phyloP scores from a whole-genome alignment of 2,888 invertebrate species.

The Hirtodrosophila confusa region DNA sequence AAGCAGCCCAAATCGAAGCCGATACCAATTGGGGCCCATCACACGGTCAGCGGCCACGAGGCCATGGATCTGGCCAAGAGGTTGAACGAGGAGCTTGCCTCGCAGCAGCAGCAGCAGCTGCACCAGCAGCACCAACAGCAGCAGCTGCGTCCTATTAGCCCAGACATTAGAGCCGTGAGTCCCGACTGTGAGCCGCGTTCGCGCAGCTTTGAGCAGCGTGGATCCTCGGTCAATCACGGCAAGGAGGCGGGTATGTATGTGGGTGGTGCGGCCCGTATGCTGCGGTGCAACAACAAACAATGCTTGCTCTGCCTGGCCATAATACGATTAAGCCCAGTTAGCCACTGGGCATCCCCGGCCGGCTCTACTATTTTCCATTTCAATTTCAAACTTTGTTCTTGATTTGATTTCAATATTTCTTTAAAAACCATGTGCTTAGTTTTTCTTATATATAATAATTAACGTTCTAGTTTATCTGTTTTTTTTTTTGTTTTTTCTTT shows the following conservation, averaged over 20 bases:
- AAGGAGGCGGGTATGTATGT: conserved; percentile 70
- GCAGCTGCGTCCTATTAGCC: conserved; percentile 84
- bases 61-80: conserved; percentile 90
- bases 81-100: conserved; percentile 87
- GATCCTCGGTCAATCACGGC: conserved; percentile 50
- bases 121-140: conserved; percentile 28
- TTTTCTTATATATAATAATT: conserved; percentile 3
- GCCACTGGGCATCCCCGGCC: not conserved
- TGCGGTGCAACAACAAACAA: conserved; percentile 3
- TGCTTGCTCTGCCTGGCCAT: conserved; percentile 1
- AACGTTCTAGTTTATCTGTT: conserved; percentile 1
- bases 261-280: conserved; percentile 39
- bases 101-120: conserved; percentile 42
- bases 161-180: conserved; percentile 82
- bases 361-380: conserved; percentile 8
- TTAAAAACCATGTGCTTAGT: not conserved
- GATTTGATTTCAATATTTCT: conserved; percentile 14
- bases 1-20: conserved; percentile 88
- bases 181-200: conserved; percentile 87
- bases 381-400: conserved; percentile 27
- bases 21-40: conserved; percentile 88
- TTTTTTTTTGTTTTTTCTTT: not conserved
- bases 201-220: conserved; percentile 88
- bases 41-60: conserved; percentile 92
- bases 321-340: not conserved